Evolutionary conservation across 2,888 invertebrate species (phyloP).

Genomic region (Boloria euphrosyne): DNA sequence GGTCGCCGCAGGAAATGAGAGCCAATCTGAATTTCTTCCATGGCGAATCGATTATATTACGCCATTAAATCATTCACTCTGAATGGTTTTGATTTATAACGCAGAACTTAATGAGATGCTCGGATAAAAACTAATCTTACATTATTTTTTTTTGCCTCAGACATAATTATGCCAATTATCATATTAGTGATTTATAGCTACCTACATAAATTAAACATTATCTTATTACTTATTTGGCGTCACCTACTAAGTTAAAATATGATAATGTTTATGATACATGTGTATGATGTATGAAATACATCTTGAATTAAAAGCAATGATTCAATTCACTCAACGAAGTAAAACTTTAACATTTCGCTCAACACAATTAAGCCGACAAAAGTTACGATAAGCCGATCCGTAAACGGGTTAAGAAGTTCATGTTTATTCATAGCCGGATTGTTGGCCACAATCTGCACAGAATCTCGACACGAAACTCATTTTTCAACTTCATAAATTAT

Average conservation of each 20-base stretch:
- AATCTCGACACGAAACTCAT: constrained; percentile 71
- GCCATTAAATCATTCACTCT: constrained; percentile 40
- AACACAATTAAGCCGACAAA: constrained; percentile 36
- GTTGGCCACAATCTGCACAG: constrained; percentile 50
- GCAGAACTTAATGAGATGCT: constrained; percentile 30
- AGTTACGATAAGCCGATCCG: constrained; percentile 37
- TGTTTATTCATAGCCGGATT: constrained; percentile 59
- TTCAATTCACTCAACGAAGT: constrained; percentile 26
- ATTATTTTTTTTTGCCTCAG: neutral
- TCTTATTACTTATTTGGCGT: too few relatives aligned
- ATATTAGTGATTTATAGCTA: neutral
- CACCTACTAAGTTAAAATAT: too few relatives aligned
- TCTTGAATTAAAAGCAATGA: neutral
- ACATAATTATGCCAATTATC: neutral
- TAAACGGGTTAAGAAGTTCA: constrained; percentile 47
- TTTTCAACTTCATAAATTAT: constrained; percentile 79
- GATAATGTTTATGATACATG: too few relatives aligned
- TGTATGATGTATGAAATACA: neutral
- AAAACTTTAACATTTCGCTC: constrained; percentile 29
- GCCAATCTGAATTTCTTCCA: constrained; percentile 76
- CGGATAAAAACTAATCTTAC: neutral
- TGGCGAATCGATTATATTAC: constrained; percentile 64
- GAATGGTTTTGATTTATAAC: constrained; percentile 35
- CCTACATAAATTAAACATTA: too few relatives aligned
- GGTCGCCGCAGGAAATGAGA: constrained; percentile 67